These are phyloP conservation scores for Dipodomys spectabilis DNA, from an alignment of 2,113 vertebrate genomes.

Conservation along the genomic window DNA sequence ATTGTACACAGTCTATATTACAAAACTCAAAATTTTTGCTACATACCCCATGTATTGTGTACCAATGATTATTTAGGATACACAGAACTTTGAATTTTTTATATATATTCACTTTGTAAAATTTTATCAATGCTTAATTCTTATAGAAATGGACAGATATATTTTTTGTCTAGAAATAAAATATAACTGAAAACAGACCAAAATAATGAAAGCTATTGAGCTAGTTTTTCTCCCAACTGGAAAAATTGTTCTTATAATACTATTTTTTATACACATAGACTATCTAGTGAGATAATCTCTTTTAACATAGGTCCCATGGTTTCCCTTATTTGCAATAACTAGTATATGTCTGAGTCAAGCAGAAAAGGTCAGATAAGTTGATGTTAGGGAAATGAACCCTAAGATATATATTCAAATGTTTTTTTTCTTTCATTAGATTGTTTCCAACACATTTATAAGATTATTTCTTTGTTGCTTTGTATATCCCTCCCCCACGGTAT, in stretches of 20 bases:
- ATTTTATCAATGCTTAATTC: background rate
- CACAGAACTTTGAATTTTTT: background rate
- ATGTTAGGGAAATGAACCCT: no score
- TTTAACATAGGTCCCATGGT: background rate
- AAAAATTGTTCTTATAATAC: background rate
- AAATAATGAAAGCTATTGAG: background rate
- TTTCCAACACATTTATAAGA: no score
- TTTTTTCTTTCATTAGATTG: no score
- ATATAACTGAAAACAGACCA: background rate
- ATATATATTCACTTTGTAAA: conserved; percentile 6
- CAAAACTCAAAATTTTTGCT: background rate
- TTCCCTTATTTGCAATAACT: no score
- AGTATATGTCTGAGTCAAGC: no score
- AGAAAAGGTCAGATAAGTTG: no score
- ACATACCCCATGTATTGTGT: background rate
- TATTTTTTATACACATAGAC: background rate
- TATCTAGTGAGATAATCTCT: background rate
- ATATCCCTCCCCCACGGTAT: no score
- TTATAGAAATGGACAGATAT: background rate
- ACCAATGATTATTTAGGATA: background rate
- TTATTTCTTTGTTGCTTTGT: no score
- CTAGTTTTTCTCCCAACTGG: background rate
- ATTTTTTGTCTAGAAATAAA: background rate
- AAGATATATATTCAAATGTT: no score
- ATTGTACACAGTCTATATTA: background rate